phyloP scores from a whole-genome alignment of 2,113 vertebrate genomes.

The Antechinus stuartii region DNA sequence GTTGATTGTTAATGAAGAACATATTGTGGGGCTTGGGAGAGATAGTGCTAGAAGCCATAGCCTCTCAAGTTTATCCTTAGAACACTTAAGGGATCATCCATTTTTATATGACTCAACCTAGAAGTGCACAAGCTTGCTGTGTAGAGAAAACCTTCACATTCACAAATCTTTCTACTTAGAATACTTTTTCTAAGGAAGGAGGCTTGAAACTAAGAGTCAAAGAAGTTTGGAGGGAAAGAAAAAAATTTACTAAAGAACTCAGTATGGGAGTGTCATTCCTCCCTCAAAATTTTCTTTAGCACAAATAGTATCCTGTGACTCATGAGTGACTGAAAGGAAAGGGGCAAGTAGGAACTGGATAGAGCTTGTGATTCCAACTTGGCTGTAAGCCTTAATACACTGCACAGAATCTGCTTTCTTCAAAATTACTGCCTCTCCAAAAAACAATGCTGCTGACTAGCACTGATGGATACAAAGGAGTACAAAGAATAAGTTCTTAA shows the following conservation, averaged over 20 bases:
- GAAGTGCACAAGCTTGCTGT: background rate
- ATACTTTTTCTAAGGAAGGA: background rate
- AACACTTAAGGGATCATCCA: background rate
- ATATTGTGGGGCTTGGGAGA: background rate
- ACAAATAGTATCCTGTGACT: background rate
- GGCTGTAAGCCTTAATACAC: background rate
- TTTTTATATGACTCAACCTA: background rate
- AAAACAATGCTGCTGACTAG: background rate
- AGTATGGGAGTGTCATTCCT: background rate
- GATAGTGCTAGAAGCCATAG: background rate
- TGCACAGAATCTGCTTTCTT: background rate
- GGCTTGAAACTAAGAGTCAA: background rate
- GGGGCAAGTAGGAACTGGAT: background rate
- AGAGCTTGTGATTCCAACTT: constrained; percentile 28
- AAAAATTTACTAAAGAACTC: background rate
- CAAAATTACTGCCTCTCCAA: background rate
- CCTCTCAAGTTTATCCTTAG: background rate
- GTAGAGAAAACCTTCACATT: background rate
- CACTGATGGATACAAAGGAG: background rate
- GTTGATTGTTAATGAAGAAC: background rate
- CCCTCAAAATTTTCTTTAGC: background rate
- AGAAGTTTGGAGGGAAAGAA: background rate
- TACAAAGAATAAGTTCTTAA: background rate
- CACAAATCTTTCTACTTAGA: background rate
- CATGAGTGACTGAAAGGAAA: background rate